Percentiles rank a stretch among this genome's conserved stretches.
phyloP scores from a whole-genome alignment of 2,113 vertebrate species.

The Tupaia tana region DNA sequence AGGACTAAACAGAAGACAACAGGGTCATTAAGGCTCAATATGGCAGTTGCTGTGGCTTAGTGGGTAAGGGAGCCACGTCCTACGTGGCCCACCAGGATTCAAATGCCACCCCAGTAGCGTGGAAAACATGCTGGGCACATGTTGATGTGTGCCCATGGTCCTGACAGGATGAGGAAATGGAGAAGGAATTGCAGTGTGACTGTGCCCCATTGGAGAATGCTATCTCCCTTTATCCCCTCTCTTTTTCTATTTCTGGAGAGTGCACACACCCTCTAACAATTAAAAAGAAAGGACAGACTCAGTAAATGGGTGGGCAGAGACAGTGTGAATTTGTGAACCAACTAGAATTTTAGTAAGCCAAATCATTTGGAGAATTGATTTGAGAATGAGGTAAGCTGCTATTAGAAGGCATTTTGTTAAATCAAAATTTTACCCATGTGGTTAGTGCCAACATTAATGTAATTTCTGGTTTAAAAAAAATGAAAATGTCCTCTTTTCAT shows the following conservation, averaged over 20 bases:
- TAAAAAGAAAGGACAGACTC: background rate
- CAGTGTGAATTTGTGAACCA: background rate
- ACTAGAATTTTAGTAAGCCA: background rate
- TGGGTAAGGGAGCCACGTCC: too few relatives aligned
- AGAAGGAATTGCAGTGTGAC: too few relatives aligned
- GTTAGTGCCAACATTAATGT: background rate
- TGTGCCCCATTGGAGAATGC: too few relatives aligned
- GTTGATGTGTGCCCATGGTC: too few relatives aligned
- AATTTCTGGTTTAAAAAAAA: background rate
- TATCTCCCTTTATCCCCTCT: too few relatives aligned
- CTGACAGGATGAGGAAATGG: too few relatives aligned
- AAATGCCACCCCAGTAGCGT: too few relatives aligned
- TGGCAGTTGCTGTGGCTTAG: too few relatives aligned
- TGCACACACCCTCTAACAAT: too few relatives aligned
- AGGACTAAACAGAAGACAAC: slow-evolving; percentile 22
- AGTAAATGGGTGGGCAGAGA: background rate
- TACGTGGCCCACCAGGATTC: too few relatives aligned
- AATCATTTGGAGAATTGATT: background rate
- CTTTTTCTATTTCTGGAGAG: too few relatives aligned
- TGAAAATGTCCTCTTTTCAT: background rate
- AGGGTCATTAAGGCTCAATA: background rate
- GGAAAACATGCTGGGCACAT: too few relatives aligned
- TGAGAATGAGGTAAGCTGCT: background rate
- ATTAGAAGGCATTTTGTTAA: background rate
- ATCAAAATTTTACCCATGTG: background rate